These are phyloP conservation scores for Bombus turneri DNA, from an alignment of 1,140 invertebrate genomes.

Conservation along the genomic window DNA sequence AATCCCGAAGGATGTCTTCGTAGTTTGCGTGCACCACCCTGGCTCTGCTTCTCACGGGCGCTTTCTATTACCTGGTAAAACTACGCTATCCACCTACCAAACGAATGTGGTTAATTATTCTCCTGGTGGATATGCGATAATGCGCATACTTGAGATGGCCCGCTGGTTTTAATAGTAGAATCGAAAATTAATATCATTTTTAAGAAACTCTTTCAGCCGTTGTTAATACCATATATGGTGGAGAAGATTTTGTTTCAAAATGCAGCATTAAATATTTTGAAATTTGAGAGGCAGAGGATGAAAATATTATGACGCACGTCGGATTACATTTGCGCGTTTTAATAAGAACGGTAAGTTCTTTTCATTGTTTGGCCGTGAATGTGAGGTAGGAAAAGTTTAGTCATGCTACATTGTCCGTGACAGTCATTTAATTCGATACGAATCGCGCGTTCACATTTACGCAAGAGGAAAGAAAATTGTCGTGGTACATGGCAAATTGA, in stretches of 20 bases:
- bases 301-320: no score
- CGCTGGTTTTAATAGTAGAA: background rate
- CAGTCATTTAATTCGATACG: background rate
- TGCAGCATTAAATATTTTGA: no score
- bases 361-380: no score
- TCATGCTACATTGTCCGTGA: background rate
- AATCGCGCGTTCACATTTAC: background rate
- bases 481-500: background rate
- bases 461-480: background rate
- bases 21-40: background rate
- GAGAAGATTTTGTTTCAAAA: no score
- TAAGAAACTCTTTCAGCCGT: background rate
- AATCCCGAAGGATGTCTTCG: slow-evolving; percentile 51
- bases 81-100: background rate
- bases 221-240: no score
- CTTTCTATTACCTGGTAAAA: background rate
- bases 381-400: background rate
- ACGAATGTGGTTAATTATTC: slow-evolving; percentile 48
- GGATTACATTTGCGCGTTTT: no score
- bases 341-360: no score
- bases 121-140: no score
- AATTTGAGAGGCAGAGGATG: no score
- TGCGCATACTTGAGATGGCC: background rate
- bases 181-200: background rate
- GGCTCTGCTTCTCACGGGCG: no score